Percentiles rank a stretch among this genome's conserved stretches.
Conservation (phyloP, 2,888 invertebrate species). For the Metallyticus violacea region DNA sequence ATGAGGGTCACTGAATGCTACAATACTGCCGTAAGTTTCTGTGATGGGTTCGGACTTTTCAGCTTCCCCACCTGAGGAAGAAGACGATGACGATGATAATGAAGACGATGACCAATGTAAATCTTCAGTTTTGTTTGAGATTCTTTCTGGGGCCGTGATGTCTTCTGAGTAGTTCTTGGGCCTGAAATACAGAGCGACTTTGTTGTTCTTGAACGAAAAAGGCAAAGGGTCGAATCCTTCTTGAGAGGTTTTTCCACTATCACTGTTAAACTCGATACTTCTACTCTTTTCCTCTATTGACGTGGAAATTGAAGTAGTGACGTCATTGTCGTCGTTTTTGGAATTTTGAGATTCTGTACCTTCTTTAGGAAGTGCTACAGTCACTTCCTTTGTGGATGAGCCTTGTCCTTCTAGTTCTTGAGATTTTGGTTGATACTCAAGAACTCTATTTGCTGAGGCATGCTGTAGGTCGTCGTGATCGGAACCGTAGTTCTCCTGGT, state of each 20-base stretch:
- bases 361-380: constrained; percentile 40
- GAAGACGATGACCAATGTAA: neutral
- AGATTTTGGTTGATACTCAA: neutral
- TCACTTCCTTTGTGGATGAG: constrained; percentile 49
- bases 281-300: neutral
- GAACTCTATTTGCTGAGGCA: neutral
- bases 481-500: constrained; percentile 6
- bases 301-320: neutral
- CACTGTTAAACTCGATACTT: neutral
- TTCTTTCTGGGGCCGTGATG: neutral
- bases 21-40: constrained; percentile 35
- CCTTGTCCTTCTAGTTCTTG: constrained; percentile 49
- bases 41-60: constrained; percentile 33
- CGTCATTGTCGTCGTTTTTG: neutral
- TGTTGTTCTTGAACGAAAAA: constrained; percentile 53
- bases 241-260: neutral
- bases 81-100: neutral
- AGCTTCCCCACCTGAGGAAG: constrained; percentile 32
- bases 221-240: constrained; percentile 40
- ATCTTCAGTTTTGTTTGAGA: neutral
- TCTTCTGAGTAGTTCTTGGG: neutral
- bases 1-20: constrained; percentile 38
- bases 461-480: constrained; percentile 20
- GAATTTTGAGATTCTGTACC: neutral
- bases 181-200: constrained; percentile 58